Evolutionary conservation across 1,140 invertebrate genomes (phyloP), one percentile per base, ranked within the genome.

Genomic region (Papilio xuthus): DNA sequence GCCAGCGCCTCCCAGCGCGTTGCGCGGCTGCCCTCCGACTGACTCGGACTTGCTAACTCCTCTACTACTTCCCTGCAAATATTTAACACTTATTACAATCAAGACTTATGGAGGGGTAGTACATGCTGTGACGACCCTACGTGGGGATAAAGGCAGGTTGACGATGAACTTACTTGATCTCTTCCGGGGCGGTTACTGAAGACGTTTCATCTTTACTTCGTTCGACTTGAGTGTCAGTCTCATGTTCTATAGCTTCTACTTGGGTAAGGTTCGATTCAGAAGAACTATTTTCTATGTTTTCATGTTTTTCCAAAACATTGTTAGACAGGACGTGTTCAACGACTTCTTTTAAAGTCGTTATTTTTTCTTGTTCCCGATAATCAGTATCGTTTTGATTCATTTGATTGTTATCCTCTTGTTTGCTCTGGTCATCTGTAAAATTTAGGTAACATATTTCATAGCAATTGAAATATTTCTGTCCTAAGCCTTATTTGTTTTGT

Each of bases 1-100:
- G 94, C 94, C 8, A 94, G 88, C 20, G 92, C 94, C 79, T 95
- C 94, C 94, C 94, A 95, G 4, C 93, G 88, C 0, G 94, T 95
- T 10, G 93, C 90, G 10, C 90, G 88, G 79, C 92, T 91, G 76
- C 90, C 89, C 70, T 89, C 87, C 1, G 92, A 93, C 69, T 91
- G 90, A 28, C 84, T 88, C 8, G 92, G 92, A 80, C 92, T 92
- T n/a, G 74, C 71, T 2, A 84, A 67, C 83, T 89, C 87, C 78
- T 86, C 84, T 23, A 26, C n/a, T 18, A 74, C 44, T 9, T 85
- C 79, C 32, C 87, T 86, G 79, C 18, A 18, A n/a, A 41, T 12
- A 42, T 42, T 41, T 9, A 70, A 67, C n/a, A 76, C 69, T 41
- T 4, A 41, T 70, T n/a, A n/a, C n/a, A n/a, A n/a, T n/a, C n/a